Conservation (phyloP, 2,888 invertebrate genomes). For the Dastarcus helophoroides region DNA sequence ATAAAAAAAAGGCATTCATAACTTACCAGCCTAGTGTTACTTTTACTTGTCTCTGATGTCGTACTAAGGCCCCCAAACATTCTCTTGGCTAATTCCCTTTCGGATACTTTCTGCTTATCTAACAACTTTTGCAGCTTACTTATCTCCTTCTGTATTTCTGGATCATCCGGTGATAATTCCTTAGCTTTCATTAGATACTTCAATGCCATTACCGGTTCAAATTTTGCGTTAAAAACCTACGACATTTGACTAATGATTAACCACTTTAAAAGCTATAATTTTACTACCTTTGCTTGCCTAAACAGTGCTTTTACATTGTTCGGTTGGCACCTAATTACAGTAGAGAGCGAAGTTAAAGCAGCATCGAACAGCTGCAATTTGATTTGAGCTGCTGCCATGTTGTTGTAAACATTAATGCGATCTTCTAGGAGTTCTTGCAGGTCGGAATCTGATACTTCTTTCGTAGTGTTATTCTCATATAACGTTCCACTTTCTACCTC, state of each 20-base stretch:
- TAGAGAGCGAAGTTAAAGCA: slow-evolving; percentile 71
- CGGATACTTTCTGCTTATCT: slow-evolving; percentile 36
- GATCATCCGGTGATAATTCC: slow-evolving; percentile 51
- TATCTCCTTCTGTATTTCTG: slow-evolving; percentile 41
- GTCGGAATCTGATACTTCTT: slow-evolving; percentile 43
- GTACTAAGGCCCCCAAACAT: slow-evolving; percentile 36
- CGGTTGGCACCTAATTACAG: slow-evolving; percentile 74
- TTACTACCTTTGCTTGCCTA: slow-evolving; percentile 62
- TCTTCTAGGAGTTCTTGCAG: slow-evolving; percentile 63
- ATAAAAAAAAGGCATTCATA: neutral
- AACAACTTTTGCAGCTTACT: slow-evolving; percentile 23
- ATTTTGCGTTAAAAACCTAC: slow-evolving; percentile 55
- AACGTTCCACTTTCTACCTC: slow-evolving; percentile 56
- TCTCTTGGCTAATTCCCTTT: slow-evolving; percentile 41
- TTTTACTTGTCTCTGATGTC: neutral
- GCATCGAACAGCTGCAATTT: slow-evolving; percentile 78
- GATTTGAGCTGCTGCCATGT: slow-evolving; percentile 85
- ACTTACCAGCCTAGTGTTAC: neutral
- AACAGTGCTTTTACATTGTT: slow-evolving; percentile 84
- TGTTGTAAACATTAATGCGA: slow-evolving; percentile 76
- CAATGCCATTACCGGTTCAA: slow-evolving; percentile 60
- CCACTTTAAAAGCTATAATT: too few relatives aligned
- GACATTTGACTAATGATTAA: too few relatives aligned
- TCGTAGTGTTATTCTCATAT: slow-evolving; percentile 39
- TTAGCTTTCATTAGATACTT: slow-evolving; percentile 50